Evolutionary conservation across 2,888 invertebrate genomes (phyloP).

Genomic region (Lacanobia wlatinum): DNA sequence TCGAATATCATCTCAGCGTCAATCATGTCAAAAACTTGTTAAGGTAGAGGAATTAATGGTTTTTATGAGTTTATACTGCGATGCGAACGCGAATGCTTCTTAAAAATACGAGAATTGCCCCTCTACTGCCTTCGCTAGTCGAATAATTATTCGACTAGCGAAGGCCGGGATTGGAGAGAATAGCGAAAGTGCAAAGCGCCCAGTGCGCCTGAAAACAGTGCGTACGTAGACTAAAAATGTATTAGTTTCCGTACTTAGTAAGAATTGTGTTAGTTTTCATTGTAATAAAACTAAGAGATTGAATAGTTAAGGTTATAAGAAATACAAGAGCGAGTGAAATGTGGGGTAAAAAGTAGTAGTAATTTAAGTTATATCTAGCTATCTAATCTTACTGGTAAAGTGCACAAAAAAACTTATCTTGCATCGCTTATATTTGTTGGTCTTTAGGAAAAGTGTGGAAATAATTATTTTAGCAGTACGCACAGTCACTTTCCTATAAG

Average conservation of each 20-base stretch:
- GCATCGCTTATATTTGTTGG: conserved; percentile 7
- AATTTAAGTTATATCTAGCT: conserved; percentile 3
- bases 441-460: not conserved
- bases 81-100: too few relatives aligned
- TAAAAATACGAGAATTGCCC: too few relatives aligned
- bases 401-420: conserved; percentile 48
- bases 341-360: conserved; percentile 33
- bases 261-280: not conserved
- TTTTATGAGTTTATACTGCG: too few relatives aligned
- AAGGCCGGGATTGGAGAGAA: too few relatives aligned
- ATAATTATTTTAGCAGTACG: not conserved
- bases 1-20: too few relatives aligned
- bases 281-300: not conserved
- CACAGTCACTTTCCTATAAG: not conserved
- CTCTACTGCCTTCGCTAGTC: too few relatives aligned
- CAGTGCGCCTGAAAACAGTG: not conserved
- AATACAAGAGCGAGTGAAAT: conserved; percentile 29
- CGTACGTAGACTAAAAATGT: not conserved
- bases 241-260: conserved; percentile 1
- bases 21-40: too few relatives aligned
- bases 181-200: not conserved
- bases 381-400: conserved; percentile 7
- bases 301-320: conserved; percentile 14
- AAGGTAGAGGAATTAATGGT: too few relatives aligned
- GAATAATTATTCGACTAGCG: too few relatives aligned